Evolutionary conservation across 2,888 invertebrate genomes (phyloP).

Genomic region (Norana najaformis): DNA sequence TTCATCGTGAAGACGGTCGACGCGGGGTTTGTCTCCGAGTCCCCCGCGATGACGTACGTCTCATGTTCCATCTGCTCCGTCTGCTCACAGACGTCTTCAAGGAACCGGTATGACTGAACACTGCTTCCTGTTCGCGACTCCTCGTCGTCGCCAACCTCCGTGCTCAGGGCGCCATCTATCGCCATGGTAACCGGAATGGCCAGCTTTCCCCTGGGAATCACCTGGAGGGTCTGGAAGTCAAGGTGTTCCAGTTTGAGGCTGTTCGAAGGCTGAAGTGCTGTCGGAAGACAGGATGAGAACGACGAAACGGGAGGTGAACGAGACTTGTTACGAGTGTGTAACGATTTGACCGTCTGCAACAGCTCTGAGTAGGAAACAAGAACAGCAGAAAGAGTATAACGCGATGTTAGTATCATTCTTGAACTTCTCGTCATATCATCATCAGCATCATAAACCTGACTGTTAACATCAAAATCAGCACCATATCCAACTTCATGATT

Average conservation of each 20-base stretch:
- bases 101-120: conserved; percentile 16
- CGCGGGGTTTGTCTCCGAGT: not conserved
- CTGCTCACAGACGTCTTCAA: not conserved
- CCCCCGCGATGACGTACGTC: conserved; percentile 4
- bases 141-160: not conserved
- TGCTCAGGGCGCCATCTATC: not conserved
- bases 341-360: not conserved
- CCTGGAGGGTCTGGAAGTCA: conserved; percentile 14
- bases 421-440: too few relatives aligned
- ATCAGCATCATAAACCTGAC: too few relatives aligned
- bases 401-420: too few relatives aligned
- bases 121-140: not conserved
- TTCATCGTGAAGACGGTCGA: conserved; percentile 14
- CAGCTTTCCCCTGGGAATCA: not conserved
- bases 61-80: not conserved
- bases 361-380: not conserved
- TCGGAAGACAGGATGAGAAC: not conserved
- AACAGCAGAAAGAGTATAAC: not conserved
- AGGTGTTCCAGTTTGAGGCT: not conserved
- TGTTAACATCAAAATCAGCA: too few relatives aligned
- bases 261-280: not conserved
- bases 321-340: not conserved
- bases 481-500: too few relatives aligned
- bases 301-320: not conserved
- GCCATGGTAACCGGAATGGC: conserved; percentile 16